These are phyloP conservation scores for Nomada goodeniana DNA, from an alignment of 2,888 invertebrate species.

Conservation along the genomic window DNA sequence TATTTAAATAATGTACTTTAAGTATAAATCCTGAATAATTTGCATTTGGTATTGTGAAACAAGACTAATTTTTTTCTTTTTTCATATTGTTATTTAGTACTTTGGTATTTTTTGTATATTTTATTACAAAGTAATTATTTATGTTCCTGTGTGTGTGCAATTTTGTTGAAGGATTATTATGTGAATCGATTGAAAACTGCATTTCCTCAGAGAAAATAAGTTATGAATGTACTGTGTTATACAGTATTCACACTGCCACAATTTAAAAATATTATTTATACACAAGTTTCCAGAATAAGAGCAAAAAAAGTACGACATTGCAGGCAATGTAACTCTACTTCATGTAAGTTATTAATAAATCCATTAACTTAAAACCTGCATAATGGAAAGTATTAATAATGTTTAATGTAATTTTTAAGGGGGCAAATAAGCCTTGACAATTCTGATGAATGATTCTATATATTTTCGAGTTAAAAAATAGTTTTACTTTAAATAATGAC, in stretches of 20 bases:
- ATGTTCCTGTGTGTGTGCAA: conserved; percentile 48
- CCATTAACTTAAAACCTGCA: conserved; percentile 47
- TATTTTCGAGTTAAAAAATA: conserved; percentile 8
- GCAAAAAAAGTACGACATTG: conserved; percentile 41
- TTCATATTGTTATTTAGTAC: conserved; percentile 31
- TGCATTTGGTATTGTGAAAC: conserved; percentile 42
- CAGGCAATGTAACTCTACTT: conserved; percentile 53
- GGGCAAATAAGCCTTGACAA: conserved; percentile 52
- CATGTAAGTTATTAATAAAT: conserved; percentile 57
- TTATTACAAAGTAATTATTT: conserved; percentile 53
- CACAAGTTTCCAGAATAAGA: conserved; percentile 53
- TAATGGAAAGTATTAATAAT: conserved; percentile 22
- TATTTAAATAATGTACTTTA: conserved; percentile 35
- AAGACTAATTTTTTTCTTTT: conserved; percentile 26
- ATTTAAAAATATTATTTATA: conserved; percentile 47
- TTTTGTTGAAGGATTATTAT: conserved; percentile 35
- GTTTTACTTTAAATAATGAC: conserved; percentile 5
- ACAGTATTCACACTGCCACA: conserved; percentile 37
- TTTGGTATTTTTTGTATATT: conserved; percentile 53
- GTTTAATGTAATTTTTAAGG: conserved; percentile 49
- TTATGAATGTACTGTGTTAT: conserved; percentile 38
- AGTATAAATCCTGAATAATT: conserved; percentile 30
- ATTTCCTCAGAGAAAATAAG: conserved; percentile 41
- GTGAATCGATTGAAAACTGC: conserved; percentile 27
- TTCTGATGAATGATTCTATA: neutral